Conservation (phyloP, 2,113 vertebrate species). For the Brienomyrus longianalis region DNA sequence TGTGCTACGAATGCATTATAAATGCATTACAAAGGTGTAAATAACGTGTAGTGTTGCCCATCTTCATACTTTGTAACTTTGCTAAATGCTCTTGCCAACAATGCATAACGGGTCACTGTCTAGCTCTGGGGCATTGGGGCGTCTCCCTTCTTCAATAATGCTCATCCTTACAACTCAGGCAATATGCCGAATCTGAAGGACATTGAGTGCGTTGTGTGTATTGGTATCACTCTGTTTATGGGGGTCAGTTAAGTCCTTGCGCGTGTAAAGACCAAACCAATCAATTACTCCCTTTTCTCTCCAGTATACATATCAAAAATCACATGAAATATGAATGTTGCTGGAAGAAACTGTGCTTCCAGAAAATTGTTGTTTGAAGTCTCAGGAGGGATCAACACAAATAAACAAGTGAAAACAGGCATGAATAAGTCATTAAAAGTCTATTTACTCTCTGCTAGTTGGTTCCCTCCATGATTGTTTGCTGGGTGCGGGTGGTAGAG, state of each 20-base stretch:
- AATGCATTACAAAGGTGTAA: neutral
- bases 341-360: neutral
- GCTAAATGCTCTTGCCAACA: neutral
- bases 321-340: neutral
- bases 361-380: constrained; percentile 1
- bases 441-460: neutral
- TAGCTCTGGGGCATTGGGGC: neutral
- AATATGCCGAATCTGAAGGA: neutral
- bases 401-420: neutral
- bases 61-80: neutral
- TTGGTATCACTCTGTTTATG: neutral
- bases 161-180: neutral
- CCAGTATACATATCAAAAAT: neutral
- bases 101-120: neutral
- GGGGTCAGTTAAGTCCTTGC: neutral
- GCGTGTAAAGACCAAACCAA: neutral
- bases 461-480: neutral
- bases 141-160: neutral
- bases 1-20: neutral
- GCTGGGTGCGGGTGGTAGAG: neutral
- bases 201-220: neutral
- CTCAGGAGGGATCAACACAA: neutral
- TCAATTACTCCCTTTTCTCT: neutral
- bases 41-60: neutral
- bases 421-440: constrained; percentile 14